Percentiles rank a stretch among this genome's conserved stretches.
Evolutionary conservation across 2,113 vertebrate species (phyloP).

Genomic region (Theristicus caerulescens): DNA sequence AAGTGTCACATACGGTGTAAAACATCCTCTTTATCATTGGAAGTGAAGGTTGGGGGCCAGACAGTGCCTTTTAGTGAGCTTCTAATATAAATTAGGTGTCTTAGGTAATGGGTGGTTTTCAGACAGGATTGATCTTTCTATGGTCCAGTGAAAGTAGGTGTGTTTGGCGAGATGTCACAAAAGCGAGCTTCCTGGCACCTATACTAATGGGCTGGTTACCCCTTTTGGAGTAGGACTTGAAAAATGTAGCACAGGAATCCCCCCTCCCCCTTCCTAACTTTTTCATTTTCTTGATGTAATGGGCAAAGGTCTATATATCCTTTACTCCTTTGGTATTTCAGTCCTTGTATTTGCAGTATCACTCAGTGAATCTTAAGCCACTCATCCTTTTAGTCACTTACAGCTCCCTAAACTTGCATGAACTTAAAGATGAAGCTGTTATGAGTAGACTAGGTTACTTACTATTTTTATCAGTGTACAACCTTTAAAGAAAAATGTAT

Average conservation of each 20-base stretch:
- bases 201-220: constrained; percentile 76
- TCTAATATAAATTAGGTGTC: constrained; percentile 81
- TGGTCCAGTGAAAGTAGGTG: constrained; percentile 66
- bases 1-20: constrained; percentile 80
- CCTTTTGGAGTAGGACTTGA: constrained; percentile 69
- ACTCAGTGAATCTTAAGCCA: constrained; percentile 66
- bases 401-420: constrained; percentile 58
- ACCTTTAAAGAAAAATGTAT: constrained; percentile 8
- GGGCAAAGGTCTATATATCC: constrained; percentile 70
- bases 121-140: constrained; percentile 78
- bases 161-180: constrained; percentile 69
- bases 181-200: constrained; percentile 71
- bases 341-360: constrained; percentile 64
- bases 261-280: constrained; percentile 63
- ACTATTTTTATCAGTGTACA: constrained; percentile 42
- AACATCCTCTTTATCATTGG: constrained; percentile 77
- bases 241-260: constrained; percentile 56
- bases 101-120: constrained; percentile 77
- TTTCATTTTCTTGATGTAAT: constrained; percentile 65
- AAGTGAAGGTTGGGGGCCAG: constrained; percentile 73
- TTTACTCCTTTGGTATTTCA: constrained; percentile 75
- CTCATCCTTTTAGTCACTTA: constrained; percentile 64
- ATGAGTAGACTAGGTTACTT: constrained; percentile 24
- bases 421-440: constrained; percentile 63
- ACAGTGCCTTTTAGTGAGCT: constrained; percentile 72